Percentiles rank a stretch among this genome's conserved stretches.
These are phyloP conservation scores for Drosophila pseudotalamancana DNA, from an alignment of 2,888 invertebrate species.

Conservation along the genomic window DNA sequence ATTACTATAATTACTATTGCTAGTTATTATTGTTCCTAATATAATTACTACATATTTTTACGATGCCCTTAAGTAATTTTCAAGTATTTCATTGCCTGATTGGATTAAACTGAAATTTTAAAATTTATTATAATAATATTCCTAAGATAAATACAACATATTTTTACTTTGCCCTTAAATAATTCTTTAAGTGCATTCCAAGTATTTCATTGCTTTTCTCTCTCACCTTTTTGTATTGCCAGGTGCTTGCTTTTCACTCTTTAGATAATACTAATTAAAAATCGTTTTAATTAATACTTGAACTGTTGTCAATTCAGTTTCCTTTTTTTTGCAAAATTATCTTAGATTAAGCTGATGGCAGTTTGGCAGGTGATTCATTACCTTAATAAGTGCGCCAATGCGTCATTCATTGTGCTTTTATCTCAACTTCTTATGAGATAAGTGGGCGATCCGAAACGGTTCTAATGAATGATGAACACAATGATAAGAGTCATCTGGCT, in stretches of 20 bases:
- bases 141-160: no score
- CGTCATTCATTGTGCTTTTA: slow-evolving; percentile 11
- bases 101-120: no score
- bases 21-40: no score
- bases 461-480: neutral
- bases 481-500: neutral
- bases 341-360: slow-evolving; percentile 14
- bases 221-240: neutral
- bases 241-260: slow-evolving; percentile 4
- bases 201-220: neutral
- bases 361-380: slow-evolving; percentile 14
- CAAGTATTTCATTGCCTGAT: no score
- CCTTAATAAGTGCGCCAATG: neutral
- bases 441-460: neutral
- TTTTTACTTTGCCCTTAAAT: no score
- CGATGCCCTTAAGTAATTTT: no score
- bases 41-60: no score
- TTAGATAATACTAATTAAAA: slow-evolving; percentile 50
- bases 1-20: no score
- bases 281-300: slow-evolving; percentile 48
- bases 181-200: neutral
- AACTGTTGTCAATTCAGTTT: slow-evolving; percentile 16
- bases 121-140: no score
- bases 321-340: neutral
- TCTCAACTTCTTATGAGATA: slow-evolving; percentile 1